A percentile compares a stretch with the other conserved stretches of the same genome.
phyloP scores from a whole-genome alignment of 2,888 invertebrate species.

The Schizaphis graminum region DNA sequence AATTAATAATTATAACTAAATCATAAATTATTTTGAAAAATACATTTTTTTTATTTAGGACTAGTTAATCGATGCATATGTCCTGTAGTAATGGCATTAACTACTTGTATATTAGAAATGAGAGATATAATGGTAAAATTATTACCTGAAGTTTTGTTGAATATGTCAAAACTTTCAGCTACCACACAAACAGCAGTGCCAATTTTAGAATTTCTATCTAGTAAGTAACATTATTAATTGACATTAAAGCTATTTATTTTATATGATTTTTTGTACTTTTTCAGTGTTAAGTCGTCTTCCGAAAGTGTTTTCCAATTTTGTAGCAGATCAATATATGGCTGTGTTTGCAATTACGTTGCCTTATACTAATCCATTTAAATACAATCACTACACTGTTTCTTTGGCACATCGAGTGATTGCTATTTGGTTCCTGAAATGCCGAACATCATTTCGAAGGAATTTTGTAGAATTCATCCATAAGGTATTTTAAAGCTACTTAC shows the following conservation, averaged over 20 bases:
- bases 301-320: conserved; percentile 89
- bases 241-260: neutral
- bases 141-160: conserved; percentile 86
- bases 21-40: neutral
- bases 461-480: conserved; percentile 93
- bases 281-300: conserved; percentile 90
- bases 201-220: conserved; percentile 93
- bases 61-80: conserved; percentile 64
- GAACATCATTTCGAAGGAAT: conserved; percentile 87
- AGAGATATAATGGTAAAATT: conserved; percentile 91
- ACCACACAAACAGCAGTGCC: conserved; percentile 93
- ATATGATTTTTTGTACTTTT: conserved; percentile 69
- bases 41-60: conserved; percentile 35
- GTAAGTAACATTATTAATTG: conserved; percentile 74
- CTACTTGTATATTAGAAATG: conserved; percentile 92
- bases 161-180: conserved; percentile 91
- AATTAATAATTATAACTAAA: neutral
- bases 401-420: conserved; percentile 96
- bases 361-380: conserved; percentile 96
- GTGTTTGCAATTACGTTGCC: conserved; percentile 96
- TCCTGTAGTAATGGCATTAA: conserved; percentile 83
- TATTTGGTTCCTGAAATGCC: conserved; percentile 97
- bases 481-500: conserved; percentile 72
- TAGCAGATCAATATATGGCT: conserved; percentile 93
- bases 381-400: conserved; percentile 95